Percentiles rank a stretch among this genome's conserved stretches.
Conservation (phyloP, 2,113 vertebrate species). For the Colius striatus region DNA sequence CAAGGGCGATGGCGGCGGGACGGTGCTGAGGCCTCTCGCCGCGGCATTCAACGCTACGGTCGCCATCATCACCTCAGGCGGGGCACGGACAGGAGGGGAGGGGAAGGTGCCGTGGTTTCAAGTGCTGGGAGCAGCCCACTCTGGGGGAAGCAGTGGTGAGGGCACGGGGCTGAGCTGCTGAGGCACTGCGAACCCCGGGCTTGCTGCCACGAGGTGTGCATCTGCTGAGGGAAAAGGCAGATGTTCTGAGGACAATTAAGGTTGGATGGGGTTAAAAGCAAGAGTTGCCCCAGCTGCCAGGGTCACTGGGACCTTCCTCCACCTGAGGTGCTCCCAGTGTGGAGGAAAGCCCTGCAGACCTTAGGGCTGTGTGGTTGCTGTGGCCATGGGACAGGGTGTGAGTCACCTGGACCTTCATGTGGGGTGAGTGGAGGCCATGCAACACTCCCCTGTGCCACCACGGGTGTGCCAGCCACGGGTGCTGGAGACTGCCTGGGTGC, state of each 20-base stretch:
- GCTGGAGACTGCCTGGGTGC: not conserved
- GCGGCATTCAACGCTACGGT: accelerated
- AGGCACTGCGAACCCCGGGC: not conserved
- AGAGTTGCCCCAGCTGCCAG: not conserved
- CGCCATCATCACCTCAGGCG: accelerated
- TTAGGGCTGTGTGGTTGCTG: not conserved
- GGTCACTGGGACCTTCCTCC: not conserved
- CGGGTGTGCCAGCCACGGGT: not conserved
- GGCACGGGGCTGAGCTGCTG: not conserved
- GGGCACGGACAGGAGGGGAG: not conserved
- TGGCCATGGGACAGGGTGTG: not conserved
- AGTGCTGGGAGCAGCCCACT: not conserved
- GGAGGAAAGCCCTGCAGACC: not conserved
- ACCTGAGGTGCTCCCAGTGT: not conserved
- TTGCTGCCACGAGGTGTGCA: not conserved
- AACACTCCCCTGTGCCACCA: accelerated
- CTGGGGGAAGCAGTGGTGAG: not conserved
- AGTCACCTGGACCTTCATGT: too few species aligned
- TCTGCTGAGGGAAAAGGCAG: not conserved
- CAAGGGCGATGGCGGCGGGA: accelerated
- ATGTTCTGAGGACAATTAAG: not conserved
- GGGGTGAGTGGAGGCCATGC: too few species aligned
- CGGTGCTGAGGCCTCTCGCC: too few species aligned
- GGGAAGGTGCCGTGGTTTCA: not conserved
- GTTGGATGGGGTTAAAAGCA: not conserved